These are phyloP conservation scores for Thymelicus acteon DNA, from an alignment of 2,888 invertebrate genomes.

Conservation along the genomic window DNA sequence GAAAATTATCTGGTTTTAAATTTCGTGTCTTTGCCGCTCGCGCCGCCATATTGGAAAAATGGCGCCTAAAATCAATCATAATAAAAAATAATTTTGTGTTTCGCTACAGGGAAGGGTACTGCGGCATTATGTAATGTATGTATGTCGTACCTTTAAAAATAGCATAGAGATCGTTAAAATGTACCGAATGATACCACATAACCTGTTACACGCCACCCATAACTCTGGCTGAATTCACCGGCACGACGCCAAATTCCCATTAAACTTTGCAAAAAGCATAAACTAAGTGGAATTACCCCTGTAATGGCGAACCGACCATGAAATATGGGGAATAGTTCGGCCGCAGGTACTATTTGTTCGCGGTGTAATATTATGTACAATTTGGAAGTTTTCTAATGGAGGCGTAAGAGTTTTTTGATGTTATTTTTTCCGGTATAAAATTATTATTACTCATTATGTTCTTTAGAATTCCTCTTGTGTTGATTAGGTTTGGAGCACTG, in stretches of 20 bases:
- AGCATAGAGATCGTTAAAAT: conserved; percentile 3
- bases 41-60: no score
- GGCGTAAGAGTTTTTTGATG: neutral
- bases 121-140: no score
- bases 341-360: conserved; percentile 2
- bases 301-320: conserved; percentile 20
- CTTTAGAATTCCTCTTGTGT: no score
- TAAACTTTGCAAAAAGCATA: conserved; percentile 32
- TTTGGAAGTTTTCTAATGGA: conserved; percentile 4
- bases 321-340: conserved; percentile 26
- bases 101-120: no score
- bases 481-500: no score
- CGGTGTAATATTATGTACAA: neutral
- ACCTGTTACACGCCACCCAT: conserved; percentile 19
- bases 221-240: conserved; percentile 3
- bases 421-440: neutral
- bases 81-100: no score
- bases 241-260: conserved; percentile 23
- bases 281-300: conserved; percentile 29
- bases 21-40: no score
- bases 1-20: no score
- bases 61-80: no score
- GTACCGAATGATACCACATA: conserved; percentile 9
- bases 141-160: neutral
- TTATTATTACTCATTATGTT: neutral